These are phyloP conservation scores for Teinopalpus imperialis DNA, from an alignment of 2,888 invertebrate species.

Conservation along the genomic window DNA sequence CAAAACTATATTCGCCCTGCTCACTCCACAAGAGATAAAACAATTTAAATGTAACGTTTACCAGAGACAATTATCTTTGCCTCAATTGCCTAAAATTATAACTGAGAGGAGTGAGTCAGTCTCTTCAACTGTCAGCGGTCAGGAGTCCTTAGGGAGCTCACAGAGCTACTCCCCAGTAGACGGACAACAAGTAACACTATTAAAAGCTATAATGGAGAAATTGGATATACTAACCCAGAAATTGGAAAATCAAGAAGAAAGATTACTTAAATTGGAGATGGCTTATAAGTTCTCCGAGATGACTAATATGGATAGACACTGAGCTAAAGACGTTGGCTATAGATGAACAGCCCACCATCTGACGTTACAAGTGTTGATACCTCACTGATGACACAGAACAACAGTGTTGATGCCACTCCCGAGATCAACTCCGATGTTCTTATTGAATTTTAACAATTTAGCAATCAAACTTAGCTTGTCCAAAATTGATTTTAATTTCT, in stretches of 20 bases:
- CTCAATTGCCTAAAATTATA: neutral
- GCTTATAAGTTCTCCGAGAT: neutral
- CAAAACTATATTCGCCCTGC: conserved; percentile 43
- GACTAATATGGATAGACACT: no score
- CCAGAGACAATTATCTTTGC: conserved; percentile 33
- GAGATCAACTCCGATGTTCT: conserved; percentile 1
- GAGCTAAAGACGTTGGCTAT: no score
- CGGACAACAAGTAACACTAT: conserved; percentile 22
- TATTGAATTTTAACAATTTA: conserved; percentile 3
- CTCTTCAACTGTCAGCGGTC: conserved; percentile 2
- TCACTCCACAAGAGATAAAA: conserved; percentile 49
- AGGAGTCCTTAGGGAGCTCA: neutral
- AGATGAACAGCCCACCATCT: no score
- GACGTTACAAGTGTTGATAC: no score
- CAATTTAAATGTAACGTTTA: conserved; percentile 55
- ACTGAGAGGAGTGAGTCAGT: conserved; percentile 10
- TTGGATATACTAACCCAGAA: conserved; percentile 40
- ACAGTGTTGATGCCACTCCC: no score
- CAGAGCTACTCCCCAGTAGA: neutral
- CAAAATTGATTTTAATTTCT: no score
- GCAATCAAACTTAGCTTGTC: no score
- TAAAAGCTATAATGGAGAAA: conserved; percentile 40
- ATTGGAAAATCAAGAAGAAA: conserved; percentile 40
- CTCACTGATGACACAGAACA: no score
- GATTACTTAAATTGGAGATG: conserved; percentile 35